Percentiles rank a stretch among this genome's conserved stretches.
phyloP scores from a whole-genome alignment of 2,113 vertebrate genomes.

The Salvelinus alpinus region DNA sequence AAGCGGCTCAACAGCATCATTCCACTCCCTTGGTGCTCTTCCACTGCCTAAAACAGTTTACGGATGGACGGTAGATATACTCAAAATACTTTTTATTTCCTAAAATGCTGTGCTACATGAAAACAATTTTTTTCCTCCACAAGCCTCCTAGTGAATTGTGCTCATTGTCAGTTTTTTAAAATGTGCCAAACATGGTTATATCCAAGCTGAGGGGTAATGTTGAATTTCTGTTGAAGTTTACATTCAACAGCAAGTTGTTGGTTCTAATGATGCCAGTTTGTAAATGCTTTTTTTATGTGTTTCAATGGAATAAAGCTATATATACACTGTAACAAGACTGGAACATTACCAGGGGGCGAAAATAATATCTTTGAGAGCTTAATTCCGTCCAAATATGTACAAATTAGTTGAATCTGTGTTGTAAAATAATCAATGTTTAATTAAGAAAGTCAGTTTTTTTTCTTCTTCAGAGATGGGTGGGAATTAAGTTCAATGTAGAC shows the following conservation, averaged over 20 bases:
- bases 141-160: slow-evolving; percentile 57
- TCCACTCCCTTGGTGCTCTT: slow-evolving; percentile 86
- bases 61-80: slow-evolving; percentile 33
- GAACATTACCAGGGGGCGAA: slow-evolving; percentile 37
- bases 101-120: slow-evolving; percentile 57
- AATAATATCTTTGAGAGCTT: slow-evolving; percentile 47
- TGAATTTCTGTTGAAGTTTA: slow-evolving; percentile 63
- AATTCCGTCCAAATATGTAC: slow-evolving; percentile 71
- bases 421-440: slow-evolving; percentile 75
- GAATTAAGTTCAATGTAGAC: slow-evolving; percentile 77
- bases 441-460: slow-evolving; percentile 49
- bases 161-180: slow-evolving; percentile 53
- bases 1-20: slow-evolving; percentile 68
- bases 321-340: slow-evolving; percentile 46
- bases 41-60: slow-evolving; percentile 92
- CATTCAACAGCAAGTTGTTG: slow-evolving; percentile 52
- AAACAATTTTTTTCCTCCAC: slow-evolving; percentile 78
- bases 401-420: slow-evolving; percentile 74
- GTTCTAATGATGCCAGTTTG: slow-evolving; percentile 71
- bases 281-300: slow-evolving; percentile 74
- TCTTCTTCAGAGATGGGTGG: slow-evolving; percentile 62
- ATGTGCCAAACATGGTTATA: slow-evolving; percentile 74
- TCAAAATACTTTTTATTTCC: not conserved
- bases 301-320: slow-evolving; percentile 61
- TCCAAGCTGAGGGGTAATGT: slow-evolving; percentile 34